Evolutionary conservation across 1,140 invertebrate species (phyloP).

Genomic region (Lepidurus arcticus): DNA sequence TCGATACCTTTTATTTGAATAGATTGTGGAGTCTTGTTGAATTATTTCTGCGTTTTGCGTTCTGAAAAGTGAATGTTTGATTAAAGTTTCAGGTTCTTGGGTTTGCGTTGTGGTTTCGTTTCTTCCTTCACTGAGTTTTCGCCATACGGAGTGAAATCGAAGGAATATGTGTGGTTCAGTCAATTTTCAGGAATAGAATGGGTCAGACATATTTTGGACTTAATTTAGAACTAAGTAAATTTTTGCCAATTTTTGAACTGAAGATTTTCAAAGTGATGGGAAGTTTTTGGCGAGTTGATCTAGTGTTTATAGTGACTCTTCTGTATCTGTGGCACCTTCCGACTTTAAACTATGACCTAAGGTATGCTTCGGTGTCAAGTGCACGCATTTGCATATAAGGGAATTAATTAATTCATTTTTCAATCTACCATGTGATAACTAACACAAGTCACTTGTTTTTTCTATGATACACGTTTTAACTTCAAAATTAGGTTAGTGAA

Average conservation of each 20-base stretch:
- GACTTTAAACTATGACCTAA: background rate
- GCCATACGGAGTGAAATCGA: background rate
- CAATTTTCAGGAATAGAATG: too few species aligned
- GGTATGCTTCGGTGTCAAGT: too few species aligned
- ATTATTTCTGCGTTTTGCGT: background rate
- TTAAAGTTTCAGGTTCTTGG: background rate
- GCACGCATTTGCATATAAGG: too few species aligned
- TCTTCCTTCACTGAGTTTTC: background rate
- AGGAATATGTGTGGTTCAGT: background rate
- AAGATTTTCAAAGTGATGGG: background rate
- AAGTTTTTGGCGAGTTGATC: background rate
- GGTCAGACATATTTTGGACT: too few species aligned
- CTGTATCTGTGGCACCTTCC: background rate
- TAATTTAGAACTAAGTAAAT: too few species aligned
- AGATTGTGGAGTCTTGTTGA: background rate
- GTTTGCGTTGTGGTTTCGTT: background rate
- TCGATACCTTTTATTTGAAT: background rate
- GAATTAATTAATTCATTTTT: too few species aligned
- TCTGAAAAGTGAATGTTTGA: background rate
- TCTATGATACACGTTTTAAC: too few species aligned
- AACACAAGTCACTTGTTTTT: too few species aligned
- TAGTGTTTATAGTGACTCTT: background rate
- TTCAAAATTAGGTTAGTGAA: too few species aligned
- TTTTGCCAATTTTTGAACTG: too few species aligned
- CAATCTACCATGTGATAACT: too few species aligned